These are phyloP conservation scores for Sorex araneus DNA, from an alignment of 2,113 vertebrate species.

Conservation along the genomic window DNA sequence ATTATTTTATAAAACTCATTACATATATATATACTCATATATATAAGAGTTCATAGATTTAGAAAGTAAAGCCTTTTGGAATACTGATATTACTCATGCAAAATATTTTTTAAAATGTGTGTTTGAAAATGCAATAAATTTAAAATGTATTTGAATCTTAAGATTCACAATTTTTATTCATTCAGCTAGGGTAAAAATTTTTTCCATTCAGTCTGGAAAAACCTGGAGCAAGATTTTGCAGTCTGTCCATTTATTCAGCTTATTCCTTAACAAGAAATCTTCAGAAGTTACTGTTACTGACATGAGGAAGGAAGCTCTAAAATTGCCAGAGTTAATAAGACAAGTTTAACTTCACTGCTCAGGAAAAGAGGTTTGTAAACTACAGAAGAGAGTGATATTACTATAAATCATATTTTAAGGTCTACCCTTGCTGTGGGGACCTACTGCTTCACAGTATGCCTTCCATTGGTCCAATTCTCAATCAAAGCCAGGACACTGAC, in stretches of 20 bases:
- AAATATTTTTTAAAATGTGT: conserved; percentile 38
- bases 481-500: neutral
- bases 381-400: conserved; percentile 71
- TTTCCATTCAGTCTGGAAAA: conserved; percentile 71
- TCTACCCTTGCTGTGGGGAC: conserved; percentile 45
- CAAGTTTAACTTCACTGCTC: conserved; percentile 77
- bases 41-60: neutral
- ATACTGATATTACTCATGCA: conserved; percentile 20
- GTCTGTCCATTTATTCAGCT: conserved; percentile 84
- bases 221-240: conserved; percentile 80
- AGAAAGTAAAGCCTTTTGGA: conserved; percentile 37
- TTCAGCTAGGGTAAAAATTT: conserved; percentile 78
- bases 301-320: conserved; percentile 89
- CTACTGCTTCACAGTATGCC: neutral
- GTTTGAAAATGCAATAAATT: conserved; percentile 60
- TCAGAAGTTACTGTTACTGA: conserved; percentile 76
- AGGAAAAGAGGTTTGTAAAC: conserved; percentile 81
- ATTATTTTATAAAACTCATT: conserved; percentile 13
- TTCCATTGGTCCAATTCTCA: conserved; percentile 13
- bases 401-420: conserved; percentile 73
- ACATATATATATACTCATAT: neutral
- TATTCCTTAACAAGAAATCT: conserved; percentile 83
- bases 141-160: conserved; percentile 52
- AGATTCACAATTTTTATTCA: conserved; percentile 69
- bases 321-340: conserved; percentile 84